These are phyloP conservation scores for Andinoacara biseriatus DNA, from an alignment of 2,113 vertebrate species.

Conservation along the genomic window DNA sequence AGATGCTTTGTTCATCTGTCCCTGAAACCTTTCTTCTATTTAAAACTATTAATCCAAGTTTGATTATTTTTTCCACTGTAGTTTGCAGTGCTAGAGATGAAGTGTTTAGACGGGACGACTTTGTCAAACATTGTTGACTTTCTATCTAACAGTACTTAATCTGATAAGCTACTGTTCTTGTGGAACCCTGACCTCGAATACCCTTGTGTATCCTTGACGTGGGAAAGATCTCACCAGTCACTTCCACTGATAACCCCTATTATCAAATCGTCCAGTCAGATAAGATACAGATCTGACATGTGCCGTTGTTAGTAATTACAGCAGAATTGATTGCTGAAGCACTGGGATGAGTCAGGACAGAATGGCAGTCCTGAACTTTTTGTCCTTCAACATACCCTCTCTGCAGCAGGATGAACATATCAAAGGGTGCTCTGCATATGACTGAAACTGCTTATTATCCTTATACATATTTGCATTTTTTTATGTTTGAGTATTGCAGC, in stretches of 20 bases:
- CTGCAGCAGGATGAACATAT: slow-evolving; percentile 22
- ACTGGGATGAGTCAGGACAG: slow-evolving; percentile 33
- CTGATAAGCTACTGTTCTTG: slow-evolving; percentile 53
- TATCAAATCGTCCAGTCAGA: slow-evolving; percentile 69
- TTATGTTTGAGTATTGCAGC: neutral
- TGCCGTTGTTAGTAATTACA: slow-evolving; percentile 72
- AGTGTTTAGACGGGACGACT: neutral
- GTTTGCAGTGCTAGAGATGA: neutral
- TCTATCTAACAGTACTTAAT: slow-evolving; percentile 26
- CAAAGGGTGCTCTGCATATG: neutral
- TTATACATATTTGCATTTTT: slow-evolving; percentile 10
- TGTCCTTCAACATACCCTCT: slow-evolving; percentile 53
- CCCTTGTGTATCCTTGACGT: slow-evolving; percentile 72
- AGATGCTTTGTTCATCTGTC: neutral
- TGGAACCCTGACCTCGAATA: slow-evolving; percentile 53
- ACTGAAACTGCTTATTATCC: slow-evolving; percentile 29
- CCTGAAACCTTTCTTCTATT: too few species aligned
- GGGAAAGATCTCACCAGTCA: slow-evolving; percentile 64
- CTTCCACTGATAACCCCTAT: slow-evolving; percentile 73
- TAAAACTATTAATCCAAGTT: neutral
- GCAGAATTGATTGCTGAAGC: slow-evolving; percentile 67
- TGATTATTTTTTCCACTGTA: neutral
- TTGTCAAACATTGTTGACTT: neutral
- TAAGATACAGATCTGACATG: slow-evolving; percentile 75
- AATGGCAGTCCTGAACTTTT: slow-evolving; percentile 35